These are phyloP conservation scores for Lepus townsendii DNA, from an alignment of 2,797 vertebrate species.

Conservation along the genomic window DNA sequence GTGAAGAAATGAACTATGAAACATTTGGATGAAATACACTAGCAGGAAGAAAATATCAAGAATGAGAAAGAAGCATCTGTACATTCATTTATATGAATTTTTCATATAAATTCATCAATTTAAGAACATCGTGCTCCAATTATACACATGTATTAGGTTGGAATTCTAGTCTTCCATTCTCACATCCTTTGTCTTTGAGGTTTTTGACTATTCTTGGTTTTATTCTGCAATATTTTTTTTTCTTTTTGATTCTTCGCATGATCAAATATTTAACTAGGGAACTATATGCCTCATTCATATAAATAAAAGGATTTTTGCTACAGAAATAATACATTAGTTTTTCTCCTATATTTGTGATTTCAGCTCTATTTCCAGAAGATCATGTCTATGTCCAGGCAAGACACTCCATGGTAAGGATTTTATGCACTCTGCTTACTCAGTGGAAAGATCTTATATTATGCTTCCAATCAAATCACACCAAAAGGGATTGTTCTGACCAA, in stretches of 20 bases:
- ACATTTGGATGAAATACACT: background rate
- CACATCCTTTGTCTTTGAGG: background rate
- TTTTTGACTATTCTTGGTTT: background rate
- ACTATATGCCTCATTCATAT: background rate
- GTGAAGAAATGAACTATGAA: background rate
- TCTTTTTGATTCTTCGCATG: background rate
- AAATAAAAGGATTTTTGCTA: background rate
- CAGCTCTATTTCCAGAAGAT: background rate
- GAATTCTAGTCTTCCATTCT: background rate
- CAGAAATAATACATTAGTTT: background rate
- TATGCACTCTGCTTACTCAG: background rate
- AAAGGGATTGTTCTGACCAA: constrained; percentile 24
- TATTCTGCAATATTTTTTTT: background rate
- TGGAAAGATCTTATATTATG: constrained; percentile 26
- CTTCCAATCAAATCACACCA: constrained; percentile 17
- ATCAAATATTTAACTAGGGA: background rate
- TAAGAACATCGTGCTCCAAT: background rate
- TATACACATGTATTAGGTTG: background rate
- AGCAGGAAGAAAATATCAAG: background rate
- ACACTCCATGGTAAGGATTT: background rate
- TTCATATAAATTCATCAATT: background rate
- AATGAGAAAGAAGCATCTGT: background rate
- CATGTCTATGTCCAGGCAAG: background rate
- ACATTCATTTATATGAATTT: background rate
- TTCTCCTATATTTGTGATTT: background rate